phyloP scores from a whole-genome alignment of 2,888 invertebrate species.

The Cephus pygmeus region DNA sequence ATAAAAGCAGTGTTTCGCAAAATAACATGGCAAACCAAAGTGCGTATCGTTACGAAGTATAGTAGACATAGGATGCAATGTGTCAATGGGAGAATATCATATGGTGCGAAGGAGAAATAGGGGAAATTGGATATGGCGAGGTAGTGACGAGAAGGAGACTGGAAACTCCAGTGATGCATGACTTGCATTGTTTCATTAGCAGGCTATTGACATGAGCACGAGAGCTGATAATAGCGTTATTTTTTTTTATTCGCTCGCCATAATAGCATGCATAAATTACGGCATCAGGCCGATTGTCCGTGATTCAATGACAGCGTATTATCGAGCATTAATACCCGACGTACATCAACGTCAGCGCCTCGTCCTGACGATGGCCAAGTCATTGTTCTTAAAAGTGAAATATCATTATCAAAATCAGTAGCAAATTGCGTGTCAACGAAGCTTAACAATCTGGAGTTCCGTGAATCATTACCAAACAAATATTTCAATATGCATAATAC shows the following conservation, averaged over 20 bases:
- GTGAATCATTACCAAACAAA: not conserved
- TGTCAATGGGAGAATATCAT: not conserved
- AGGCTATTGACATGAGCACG: constrained; percentile 35
- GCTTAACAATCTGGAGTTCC: not conserved
- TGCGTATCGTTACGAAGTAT: not conserved
- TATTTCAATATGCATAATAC: not conserved
- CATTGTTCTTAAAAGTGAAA: not conserved
- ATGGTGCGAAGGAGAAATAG: constrained; percentile 5
- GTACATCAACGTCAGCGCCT: not conserved
- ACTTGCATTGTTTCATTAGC: constrained; percentile 44
- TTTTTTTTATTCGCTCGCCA: constrained; percentile 14
- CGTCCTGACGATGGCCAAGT: not conserved
- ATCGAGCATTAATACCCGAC: constrained; percentile 39
- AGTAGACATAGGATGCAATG: not conserved
- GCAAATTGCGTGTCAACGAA: not conserved
- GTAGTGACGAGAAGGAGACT: constrained; percentile 26
- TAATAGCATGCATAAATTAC: constrained; percentile 39
- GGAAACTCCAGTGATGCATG: constrained; percentile 26
- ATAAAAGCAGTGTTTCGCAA: not conserved
- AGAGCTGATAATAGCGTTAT: constrained; percentile 19
- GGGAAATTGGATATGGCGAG: constrained; percentile 18
- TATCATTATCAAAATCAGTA: not conserved
- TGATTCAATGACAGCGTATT: constrained; percentile 42
- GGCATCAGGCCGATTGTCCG: constrained; percentile 32
- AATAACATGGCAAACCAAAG: not conserved